Evolutionary conservation across 2,797 vertebrate species (phyloP).

Genomic region (Cossypha caffra): DNA sequence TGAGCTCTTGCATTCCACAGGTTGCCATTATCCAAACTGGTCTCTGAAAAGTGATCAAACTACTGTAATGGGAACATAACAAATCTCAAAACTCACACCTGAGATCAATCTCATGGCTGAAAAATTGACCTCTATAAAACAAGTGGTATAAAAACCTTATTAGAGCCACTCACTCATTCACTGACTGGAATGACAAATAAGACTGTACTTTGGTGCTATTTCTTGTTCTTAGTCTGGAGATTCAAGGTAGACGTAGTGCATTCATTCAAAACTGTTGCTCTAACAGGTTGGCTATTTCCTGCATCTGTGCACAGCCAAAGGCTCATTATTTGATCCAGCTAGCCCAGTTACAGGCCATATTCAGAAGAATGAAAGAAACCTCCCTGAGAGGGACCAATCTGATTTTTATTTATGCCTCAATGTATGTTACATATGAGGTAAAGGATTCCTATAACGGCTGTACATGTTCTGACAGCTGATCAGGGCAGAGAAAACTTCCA

Average conservation of each 20-base stretch:
- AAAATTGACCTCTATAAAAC: neutral
- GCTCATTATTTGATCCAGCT: neutral
- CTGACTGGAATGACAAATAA: neutral
- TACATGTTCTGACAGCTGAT: rapidly evolving
- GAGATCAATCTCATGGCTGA: neutral
- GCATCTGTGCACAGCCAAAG: neutral
- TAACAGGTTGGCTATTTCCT: neutral
- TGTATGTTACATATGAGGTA: rapidly evolving
- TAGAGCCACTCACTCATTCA: neutral
- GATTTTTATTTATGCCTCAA: neutral
- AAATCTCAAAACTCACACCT: neutral
- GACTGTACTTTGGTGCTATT: neutral
- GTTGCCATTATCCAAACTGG: neutral
- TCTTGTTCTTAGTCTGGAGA: neutral
- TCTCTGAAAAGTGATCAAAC: neutral
- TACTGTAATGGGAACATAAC: neutral
- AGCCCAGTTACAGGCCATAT: neutral
- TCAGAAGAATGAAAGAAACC: neutral
- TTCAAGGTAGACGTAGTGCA: neutral
- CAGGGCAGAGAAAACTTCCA: neutral
- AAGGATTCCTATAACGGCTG: neutral
- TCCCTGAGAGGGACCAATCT: neutral
- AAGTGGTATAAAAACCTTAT: neutral
- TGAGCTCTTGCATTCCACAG: neutral
- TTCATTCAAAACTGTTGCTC: neutral